A percentile compares a stretch with the other conserved stretches of the same genome.
Evolutionary conservation across 2,888 invertebrate species (phyloP).

Genomic region (Ephialtes manifestator): DNA sequence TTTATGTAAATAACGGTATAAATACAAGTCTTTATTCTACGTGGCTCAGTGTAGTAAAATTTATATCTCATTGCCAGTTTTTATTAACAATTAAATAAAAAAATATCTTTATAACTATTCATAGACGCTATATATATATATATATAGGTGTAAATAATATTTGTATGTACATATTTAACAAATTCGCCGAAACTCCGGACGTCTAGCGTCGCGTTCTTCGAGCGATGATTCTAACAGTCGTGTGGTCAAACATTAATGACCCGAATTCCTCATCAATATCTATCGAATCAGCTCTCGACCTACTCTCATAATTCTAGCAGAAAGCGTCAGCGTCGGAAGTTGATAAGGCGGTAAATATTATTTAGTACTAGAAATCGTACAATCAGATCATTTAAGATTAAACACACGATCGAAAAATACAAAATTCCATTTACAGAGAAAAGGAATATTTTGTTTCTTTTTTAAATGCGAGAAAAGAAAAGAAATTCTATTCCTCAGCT

Average conservation of each 20-base stretch:
- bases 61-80: neutral
- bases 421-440: neutral
- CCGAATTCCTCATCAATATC: conserved; percentile 13
- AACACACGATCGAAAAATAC: neutral
- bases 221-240: conserved; percentile 2
- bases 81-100: conserved; percentile 1
- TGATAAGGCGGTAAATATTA: conserved; percentile 6
- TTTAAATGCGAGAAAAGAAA: neutral
- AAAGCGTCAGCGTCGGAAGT: neutral
- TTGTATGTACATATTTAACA: conserved; percentile 25
- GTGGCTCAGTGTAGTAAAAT: neutral
- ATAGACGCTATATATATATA: neutral
- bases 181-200: neutral
- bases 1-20: too few relatives aligned
- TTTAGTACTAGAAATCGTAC: neutral
- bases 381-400: conserved; percentile 1
- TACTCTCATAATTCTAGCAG: neutral
- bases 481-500: conserved; percentile 63
- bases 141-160: neutral
- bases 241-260: conserved; percentile 21
- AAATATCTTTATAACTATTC: neutral
- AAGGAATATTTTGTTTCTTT: neutral
- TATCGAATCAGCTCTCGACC: neutral
- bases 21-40: too few relatives aligned
- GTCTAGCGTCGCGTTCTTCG: neutral